Base-by-base conservation (phyloP, 2,113 vertebrate species). In the Triplophysa tibetana region DNA sequence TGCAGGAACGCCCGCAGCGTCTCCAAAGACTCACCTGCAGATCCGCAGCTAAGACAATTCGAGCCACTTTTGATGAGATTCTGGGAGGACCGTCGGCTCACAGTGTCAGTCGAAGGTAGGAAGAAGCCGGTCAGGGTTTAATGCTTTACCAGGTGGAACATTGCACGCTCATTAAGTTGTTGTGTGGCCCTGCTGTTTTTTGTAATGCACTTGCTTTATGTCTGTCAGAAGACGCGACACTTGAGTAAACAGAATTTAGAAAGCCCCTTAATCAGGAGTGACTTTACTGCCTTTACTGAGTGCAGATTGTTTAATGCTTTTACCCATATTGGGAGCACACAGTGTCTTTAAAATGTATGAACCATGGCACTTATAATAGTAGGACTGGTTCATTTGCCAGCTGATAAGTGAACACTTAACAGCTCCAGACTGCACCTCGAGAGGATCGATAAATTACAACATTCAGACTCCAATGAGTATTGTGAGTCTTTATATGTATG, bases 21-120 rank as follows among this genome's bases (percentile, higher is more conserved):
- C 48, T 78, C 76, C 3, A 16, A 8, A 63, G 38, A 41, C 72
- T 75, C 70, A 11, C 81, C 19, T 56, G 43, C 23, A 50, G 70
- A 50, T 65, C 61, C 62, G 19, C 26, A 68, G 54, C 80, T 79
- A 64, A 60, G 56, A 12, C 38, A 33, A 23, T 43, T 45, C 60
- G 21, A 62, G 41, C 2, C 67, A 58, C 58, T 70, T 84, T 75
- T 84, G 76, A 81, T 78, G 79, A 78, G 76, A 84, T 78, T 62
- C 24, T 58, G 45, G 61, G 33, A 76, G 61, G 72, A 77, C 54
- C 76, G 38, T 6, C n/a, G 24, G 62, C 38, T 43, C 52, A 66
- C 52, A 13, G 52, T 62, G 62, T 38, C 76, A 41, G 24, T 43
- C 17, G 21, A 33, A 82, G 83, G 83, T 85, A 79, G 10, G 72